Evolutionary conservation across 2,113 vertebrate genomes (phyloP), one percentile per base, ranked within the genome.

Genomic region (Muntiacus muntjak): DNA sequence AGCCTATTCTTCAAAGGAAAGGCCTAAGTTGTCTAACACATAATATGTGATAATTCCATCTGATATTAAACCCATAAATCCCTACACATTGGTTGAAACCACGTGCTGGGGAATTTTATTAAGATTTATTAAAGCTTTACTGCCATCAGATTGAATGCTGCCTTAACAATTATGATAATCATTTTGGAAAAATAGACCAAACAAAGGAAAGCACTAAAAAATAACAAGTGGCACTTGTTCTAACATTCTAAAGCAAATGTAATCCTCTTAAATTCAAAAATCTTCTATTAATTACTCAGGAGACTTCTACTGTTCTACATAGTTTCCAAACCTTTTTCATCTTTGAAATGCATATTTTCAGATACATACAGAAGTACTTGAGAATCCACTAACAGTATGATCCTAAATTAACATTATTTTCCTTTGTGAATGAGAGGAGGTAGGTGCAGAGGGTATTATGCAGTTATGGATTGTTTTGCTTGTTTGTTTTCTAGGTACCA

Each of bases 171-270:
- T 94, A 87, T 40, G 26, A 86, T 95, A 87, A 92, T 50, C 45
- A 76, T 57, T 82, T 91, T 78, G 50, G 36, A 88, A 97, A 94
- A 96, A 58, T 40, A 85, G 54, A 58, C 87, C 64, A 91, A 97
- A 96, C 28, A 93, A 89, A 94, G 19, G 28, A 58, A 97, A 86
- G 26, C 45, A 88, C 25, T 87, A 33, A 87, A 94, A 97, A 92
- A 71, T 82, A 83, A 50, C 45, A 86, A 94, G 8, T 64, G 33
- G 25, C 28, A 40, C 78, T 94, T 52, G 30, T 55, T 86, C 64
- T 55, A 93, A 71, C 33, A 91, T 60, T 90, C 28, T 25, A 86
- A 95, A 89, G 47, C 47, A 90, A 93, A 91, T 10, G 28, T 45
- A 88, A 91, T n/a, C 91, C 78, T 55, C 54, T 83, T 87, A 55